phyloP scores from a whole-genome alignment of 2,797 vertebrate genomes.

The Sardinella longiceps region DNA sequence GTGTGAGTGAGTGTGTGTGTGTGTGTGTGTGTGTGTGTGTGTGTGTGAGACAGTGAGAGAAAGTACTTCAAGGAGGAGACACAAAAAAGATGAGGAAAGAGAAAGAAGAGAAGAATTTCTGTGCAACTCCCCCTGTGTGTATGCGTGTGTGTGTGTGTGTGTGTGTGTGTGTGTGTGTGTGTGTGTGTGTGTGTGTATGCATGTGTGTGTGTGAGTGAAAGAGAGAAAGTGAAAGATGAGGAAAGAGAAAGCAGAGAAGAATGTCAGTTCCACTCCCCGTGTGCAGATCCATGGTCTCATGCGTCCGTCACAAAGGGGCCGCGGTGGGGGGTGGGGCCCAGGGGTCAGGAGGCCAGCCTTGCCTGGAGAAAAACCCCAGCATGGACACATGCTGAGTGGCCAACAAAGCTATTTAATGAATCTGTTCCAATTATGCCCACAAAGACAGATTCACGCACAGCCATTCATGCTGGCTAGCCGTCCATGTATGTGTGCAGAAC shows the following conservation, averaged over 20 bases:
- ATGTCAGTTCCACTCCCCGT: neutral
- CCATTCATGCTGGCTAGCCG: constrained; percentile 13
- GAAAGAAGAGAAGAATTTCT: neutral
- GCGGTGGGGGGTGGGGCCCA: neutral
- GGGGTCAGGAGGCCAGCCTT: constrained; percentile 13
- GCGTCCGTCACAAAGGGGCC: neutral
- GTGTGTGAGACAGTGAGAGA: neutral
- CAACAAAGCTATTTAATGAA: constrained; percentile 62
- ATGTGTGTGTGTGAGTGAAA: neutral
- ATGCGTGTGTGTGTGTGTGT: neutral
- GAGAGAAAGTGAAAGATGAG: constrained; percentile 32
- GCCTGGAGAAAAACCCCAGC: constrained; percentile 38
- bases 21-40: neutral
- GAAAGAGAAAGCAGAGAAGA: constrained; percentile 4
- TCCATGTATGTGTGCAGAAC: neutral
- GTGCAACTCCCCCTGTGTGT: neutral
- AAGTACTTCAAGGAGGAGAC: too few relatives aligned
- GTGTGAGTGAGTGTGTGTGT: neutral
- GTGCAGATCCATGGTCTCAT: neutral
- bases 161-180: neutral
- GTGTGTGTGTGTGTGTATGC: neutral
- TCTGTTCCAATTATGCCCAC: constrained; percentile 70
- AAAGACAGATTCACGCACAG: constrained; percentile 60
- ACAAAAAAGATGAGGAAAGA: neutral
- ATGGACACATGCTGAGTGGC: constrained; percentile 65